Evolutionary conservation across 2,888 invertebrate species (phyloP).

Genomic region (Epirrhoe alternata): DNA sequence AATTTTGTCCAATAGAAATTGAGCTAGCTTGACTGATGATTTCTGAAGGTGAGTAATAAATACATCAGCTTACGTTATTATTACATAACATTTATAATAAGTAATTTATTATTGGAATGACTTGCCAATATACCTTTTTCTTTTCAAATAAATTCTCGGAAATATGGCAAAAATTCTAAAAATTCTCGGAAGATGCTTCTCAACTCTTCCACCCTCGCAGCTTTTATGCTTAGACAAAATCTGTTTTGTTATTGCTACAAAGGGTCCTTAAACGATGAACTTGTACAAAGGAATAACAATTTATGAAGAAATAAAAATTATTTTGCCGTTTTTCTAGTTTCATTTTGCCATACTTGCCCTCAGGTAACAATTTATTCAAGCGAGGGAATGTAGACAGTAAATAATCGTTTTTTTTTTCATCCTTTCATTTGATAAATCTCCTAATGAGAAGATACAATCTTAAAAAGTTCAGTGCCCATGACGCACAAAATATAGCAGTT

Average conservation of each 20-base stretch:
- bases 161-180: slow-evolving; percentile 20
- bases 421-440: background rate
- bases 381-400: slow-evolving; percentile 1
- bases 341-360: slow-evolving; percentile 6
- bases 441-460: background rate
- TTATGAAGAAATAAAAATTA: slow-evolving; percentile 17
- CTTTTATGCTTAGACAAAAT: slow-evolving; percentile 15
- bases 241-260: slow-evolving; percentile 16
- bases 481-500: too few relatives aligned
- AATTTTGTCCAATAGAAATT: too few relatives aligned
- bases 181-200: slow-evolving; percentile 11
- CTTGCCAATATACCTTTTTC: slow-evolving; percentile 8
- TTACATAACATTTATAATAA: slow-evolving; percentile 23
- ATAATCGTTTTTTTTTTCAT: background rate
- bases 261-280: slow-evolving; percentile 9
- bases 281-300: slow-evolving; percentile 20
- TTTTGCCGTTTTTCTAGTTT: slow-evolving; percentile 16
- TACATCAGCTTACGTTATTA: too few relatives aligned
- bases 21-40: too few relatives aligned
- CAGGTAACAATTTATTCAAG: slow-evolving; percentile 10
- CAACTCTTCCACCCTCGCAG: slow-evolving; percentile 5
- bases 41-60: background rate
- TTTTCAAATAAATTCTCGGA: slow-evolving; percentile 13
- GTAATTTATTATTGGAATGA: slow-evolving; percentile 21
- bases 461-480: too few relatives aligned